These are phyloP conservation scores for Lasioglossum vierecki DNA, from an alignment of 2,888 invertebrate genomes.

Conservation along the genomic window DNA sequence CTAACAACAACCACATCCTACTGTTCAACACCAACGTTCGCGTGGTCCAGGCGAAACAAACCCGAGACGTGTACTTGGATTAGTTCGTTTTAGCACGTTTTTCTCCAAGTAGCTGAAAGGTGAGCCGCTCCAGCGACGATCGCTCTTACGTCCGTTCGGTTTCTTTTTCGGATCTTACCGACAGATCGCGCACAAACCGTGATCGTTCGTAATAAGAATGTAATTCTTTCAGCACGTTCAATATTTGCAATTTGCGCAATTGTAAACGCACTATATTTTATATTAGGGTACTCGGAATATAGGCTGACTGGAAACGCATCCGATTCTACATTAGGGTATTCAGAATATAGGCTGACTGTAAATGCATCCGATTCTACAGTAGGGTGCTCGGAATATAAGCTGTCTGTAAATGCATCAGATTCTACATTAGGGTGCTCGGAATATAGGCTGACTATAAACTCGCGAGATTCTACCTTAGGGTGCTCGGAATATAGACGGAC, in stretches of 20 bases:
- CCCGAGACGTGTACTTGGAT: slow-evolving; percentile 74
- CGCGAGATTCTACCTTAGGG: too few relatives aligned
- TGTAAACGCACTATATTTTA: too few relatives aligned
- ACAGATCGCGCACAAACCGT: background rate
- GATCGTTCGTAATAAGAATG: background rate
- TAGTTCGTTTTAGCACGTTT: slow-evolving; percentile 80
- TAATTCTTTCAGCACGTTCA: background rate
- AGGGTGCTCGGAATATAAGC: too few relatives aligned
- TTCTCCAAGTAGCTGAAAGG: slow-evolving; percentile 78
- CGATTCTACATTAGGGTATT: too few relatives aligned
- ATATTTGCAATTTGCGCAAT: background rate
- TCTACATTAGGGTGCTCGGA: too few relatives aligned
- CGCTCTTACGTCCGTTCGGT: background rate
- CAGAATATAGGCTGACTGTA: too few relatives aligned
- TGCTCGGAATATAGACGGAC: too few relatives aligned
- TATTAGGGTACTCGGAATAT: too few relatives aligned
- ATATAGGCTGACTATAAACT: too few relatives aligned
- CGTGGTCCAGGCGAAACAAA: slow-evolving; percentile 55
- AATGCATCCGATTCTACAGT: too few relatives aligned
- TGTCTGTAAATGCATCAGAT: too few relatives aligned
- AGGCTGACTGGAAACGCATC: too few relatives aligned
- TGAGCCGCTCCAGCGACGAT: slow-evolving; percentile 39
- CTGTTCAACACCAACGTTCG: slow-evolving; percentile 69
- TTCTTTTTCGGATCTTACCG: background rate
- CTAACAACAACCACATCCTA: slow-evolving; percentile 70